Evolutionary conservation across 2,888 invertebrate species (phyloP).

Genomic region (Silvanus unidentatus): DNA sequence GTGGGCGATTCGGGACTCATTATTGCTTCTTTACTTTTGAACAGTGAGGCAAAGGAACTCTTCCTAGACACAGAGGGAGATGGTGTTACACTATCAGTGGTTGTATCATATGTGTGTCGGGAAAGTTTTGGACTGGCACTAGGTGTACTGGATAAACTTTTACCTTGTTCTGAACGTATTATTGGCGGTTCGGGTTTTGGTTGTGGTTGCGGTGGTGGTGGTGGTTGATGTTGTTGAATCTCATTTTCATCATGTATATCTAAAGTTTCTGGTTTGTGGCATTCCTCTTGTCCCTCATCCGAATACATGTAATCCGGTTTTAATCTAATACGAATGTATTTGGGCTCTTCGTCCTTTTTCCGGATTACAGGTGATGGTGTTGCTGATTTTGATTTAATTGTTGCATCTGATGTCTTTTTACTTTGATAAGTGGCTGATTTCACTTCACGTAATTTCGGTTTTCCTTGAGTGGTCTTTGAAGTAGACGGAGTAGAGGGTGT

Average conservation of each 20-base stretch:
- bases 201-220: background rate
- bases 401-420: background rate
- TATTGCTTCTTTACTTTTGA: conserved; percentile 65
- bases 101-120: conserved; percentile 34
- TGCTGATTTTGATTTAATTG: conserved; percentile 26
- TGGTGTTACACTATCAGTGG: conserved; percentile 49
- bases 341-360: conserved; percentile 38
- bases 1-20: conserved; percentile 60
- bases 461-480: conserved; percentile 8
- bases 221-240: background rate
- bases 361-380: conserved; percentile 17
- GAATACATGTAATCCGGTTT: conserved; percentile 71
- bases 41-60: conserved; percentile 75
- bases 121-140: conserved; percentile 49
- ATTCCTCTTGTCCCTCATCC: conserved; percentile 45
- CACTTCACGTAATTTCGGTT: conserved; percentile 20
- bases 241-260: conserved; percentile 34
- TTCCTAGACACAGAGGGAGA: conserved; percentile 71
- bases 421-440: conserved; percentile 18
- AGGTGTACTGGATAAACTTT: conserved; percentile 33
- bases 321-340: conserved; percentile 62
- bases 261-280: conserved; percentile 57
- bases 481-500: conserved; percentile 4
- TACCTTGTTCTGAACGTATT: conserved; percentile 17
- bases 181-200: background rate